Conservation (phyloP, 2,797 vertebrate species). For the Xenentodon cancila region DNA sequence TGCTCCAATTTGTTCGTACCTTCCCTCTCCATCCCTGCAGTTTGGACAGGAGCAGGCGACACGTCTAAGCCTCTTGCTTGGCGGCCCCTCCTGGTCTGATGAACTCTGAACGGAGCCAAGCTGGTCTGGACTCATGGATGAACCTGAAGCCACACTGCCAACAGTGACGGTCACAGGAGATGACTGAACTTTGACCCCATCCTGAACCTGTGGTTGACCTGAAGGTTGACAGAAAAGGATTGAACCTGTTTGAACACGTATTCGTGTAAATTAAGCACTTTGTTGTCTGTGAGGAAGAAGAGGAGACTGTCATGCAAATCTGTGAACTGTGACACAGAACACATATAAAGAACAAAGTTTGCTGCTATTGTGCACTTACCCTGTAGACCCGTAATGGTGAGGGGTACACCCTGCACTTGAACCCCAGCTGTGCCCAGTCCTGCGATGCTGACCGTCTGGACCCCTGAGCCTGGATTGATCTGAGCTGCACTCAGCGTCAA, state of each 20-base stretch:
- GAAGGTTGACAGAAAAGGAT: constrained; percentile 32
- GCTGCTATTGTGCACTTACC: constrained; percentile 85
- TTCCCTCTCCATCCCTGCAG: constrained; percentile 97
- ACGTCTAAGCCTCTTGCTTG: constrained; percentile 94
- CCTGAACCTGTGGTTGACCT: constrained; percentile 97
- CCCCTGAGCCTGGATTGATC: constrained; percentile 94
- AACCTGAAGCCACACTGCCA: constrained; percentile 88
- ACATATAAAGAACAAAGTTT: background rate
- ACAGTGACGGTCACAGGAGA: constrained; percentile 93
- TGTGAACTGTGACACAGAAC: background rate
- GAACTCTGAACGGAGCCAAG: constrained; percentile 94
- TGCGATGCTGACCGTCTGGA: constrained; percentile 97
- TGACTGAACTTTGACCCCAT: constrained; percentile 93
- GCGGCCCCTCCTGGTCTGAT: constrained; percentile 93
- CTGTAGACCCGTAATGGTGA: constrained; percentile 96
- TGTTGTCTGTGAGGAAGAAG: background rate
- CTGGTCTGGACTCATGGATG: constrained; percentile 95
- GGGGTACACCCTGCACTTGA: constrained; percentile 95
- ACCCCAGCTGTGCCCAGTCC: constrained; percentile 92
- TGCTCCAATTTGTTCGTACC: constrained; percentile 74
- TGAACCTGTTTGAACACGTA: constrained; percentile 2
- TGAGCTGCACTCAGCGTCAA: constrained; percentile 95
- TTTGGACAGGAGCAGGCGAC: constrained; percentile 99
- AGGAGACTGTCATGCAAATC: background rate
- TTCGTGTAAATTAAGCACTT: background rate